Percentiles rank a stretch among this genome's conserved stretches.
These are phyloP conservation scores for Agrilus biguttatus DNA, from an alignment of 2,888 invertebrate species.

Conservation along the genomic window DNA sequence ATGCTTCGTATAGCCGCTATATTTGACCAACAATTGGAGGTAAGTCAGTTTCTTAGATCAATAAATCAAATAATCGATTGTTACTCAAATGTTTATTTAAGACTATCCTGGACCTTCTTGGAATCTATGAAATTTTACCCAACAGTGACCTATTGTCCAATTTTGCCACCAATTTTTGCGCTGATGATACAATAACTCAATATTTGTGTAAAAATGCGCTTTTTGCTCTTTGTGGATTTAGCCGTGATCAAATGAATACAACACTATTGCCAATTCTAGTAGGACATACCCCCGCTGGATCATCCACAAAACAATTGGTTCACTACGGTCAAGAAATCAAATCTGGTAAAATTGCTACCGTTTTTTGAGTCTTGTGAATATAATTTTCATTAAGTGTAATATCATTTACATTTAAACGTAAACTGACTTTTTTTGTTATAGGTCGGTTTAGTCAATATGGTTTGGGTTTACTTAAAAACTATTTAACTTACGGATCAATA, in stretches of 20 bases:
- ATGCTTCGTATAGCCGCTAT: conserved; percentile 13
- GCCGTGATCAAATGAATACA: conserved; percentile 20
- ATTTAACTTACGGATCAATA: conserved; percentile 16
- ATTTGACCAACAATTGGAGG: conserved; percentile 1
- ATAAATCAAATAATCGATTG: no score
- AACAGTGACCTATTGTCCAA: conserved; percentile 35
- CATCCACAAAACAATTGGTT: conserved; percentile 47
- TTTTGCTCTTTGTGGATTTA: conserved; percentile 25
- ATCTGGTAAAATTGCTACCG: conserved; percentile 15
- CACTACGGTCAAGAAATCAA: conserved; percentile 53
- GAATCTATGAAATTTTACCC: conserved; percentile 48
- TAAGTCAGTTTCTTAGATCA: background rate
- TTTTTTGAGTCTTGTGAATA: no score
- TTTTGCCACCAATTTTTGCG: conserved; percentile 35
- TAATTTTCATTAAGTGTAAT: no score
- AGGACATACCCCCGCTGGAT: conserved; percentile 23
- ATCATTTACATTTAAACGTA: no score
- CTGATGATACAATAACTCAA: conserved; percentile 18
- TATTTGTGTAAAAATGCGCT: conserved; percentile 20
- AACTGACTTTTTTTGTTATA: conserved; percentile 4
- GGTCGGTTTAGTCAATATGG: conserved; percentile 13
- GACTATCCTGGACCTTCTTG: background rate
- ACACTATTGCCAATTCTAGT: conserved; percentile 18
- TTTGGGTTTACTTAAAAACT: conserved; percentile 10
- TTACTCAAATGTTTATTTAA: background rate